Conservation (phyloP, 2,113 vertebrate species). For the Trematomus loennbergii region DNA sequence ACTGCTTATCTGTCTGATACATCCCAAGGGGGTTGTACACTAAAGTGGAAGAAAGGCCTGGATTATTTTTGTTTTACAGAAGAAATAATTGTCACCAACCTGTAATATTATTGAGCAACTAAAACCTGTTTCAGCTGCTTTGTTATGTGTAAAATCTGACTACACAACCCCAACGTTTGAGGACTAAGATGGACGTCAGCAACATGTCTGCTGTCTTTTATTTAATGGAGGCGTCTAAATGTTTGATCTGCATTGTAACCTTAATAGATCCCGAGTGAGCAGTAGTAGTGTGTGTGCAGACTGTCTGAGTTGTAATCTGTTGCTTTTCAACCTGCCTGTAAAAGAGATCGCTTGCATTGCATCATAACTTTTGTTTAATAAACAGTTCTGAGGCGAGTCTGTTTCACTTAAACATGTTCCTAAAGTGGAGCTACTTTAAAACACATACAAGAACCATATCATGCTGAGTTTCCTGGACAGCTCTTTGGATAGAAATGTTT, state of each 20-base stretch:
- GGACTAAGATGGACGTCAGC: neutral
- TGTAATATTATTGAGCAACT: neutral
- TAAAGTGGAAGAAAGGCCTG: constrained; percentile 2
- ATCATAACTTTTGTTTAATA: constrained; percentile 34
- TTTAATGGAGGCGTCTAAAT: constrained; percentile 2
- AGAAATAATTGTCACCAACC: neutral
- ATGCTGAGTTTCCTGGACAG: too few species aligned
- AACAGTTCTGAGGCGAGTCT: constrained; percentile 3
- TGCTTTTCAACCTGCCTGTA: constrained; percentile 66
- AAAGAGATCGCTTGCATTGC: constrained; percentile 43
- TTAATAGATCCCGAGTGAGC: neutral
- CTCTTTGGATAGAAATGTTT: neutral
- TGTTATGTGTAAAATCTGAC: neutral
- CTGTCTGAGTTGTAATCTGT: constrained; percentile 35
- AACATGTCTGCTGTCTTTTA: constrained; percentile 4
- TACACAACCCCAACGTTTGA: neutral
- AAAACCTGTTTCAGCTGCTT: neutral
- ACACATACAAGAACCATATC: neutral
- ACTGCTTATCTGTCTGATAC: constrained; percentile 11
- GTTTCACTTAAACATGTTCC: neutral
- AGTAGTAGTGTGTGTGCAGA: constrained; percentile 29
- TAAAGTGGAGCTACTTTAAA: neutral
- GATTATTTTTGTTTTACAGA: neutral
- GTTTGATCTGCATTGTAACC: constrained; percentile 18
- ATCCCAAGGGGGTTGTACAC: constrained; percentile 16